phyloP scores from a whole-genome alignment of 2,888 invertebrate genomes.

The Hydriomena furcata region DNA sequence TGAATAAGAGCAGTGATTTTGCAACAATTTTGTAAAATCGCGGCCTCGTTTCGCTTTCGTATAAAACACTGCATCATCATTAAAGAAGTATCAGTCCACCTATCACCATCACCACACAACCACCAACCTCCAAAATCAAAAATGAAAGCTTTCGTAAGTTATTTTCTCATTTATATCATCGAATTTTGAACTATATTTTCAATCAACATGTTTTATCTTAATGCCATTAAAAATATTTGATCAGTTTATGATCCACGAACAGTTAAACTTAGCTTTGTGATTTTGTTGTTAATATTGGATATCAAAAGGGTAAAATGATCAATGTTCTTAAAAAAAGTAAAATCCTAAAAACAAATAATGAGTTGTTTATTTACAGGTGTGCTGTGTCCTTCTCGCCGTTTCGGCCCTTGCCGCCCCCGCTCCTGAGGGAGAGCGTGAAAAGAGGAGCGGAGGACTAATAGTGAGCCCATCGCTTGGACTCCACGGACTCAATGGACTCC shows the following conservation, averaged over 20 bases:
- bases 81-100: slow-evolving; percentile 5
- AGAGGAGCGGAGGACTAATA: slow-evolving; percentile 1
- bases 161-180: background rate
- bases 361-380: slow-evolving; percentile 1
- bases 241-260: too few species aligned
- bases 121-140: background rate
- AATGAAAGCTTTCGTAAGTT: slow-evolving; percentile 9
- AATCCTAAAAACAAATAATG: too few species aligned
- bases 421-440: background rate
- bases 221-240: too few species aligned
- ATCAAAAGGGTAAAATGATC: too few species aligned
- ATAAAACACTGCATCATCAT: slow-evolving; percentile 12
- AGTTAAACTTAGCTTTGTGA: too few species aligned
- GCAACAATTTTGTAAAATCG: slow-evolving; percentile 7
- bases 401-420: slow-evolving; percentile 4
- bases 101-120: slow-evolving; percentile 3
- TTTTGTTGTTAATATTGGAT: too few species aligned
- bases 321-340: background rate
- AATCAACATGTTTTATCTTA: too few species aligned
- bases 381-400: background rate
- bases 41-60: background rate
- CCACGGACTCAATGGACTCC: background rate
- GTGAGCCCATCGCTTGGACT: background rate
- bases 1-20: slow-evolving; percentile 6
- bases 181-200: background rate